Evolutionary conservation across 2,888 invertebrate genomes (phyloP).

Genomic region (Lydus trimaculatus): DNA sequence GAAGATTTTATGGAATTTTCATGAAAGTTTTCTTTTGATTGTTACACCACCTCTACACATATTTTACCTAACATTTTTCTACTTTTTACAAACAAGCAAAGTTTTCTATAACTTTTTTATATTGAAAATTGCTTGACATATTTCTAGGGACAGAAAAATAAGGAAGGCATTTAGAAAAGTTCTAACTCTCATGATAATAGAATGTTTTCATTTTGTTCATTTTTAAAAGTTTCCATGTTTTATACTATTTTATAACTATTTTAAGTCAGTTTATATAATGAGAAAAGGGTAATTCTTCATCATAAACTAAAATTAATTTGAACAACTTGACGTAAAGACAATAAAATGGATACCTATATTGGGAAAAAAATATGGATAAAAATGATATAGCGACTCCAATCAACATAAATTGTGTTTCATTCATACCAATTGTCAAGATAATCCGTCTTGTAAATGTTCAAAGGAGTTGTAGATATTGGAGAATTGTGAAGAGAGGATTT

Average conservation of each 20-base stretch:
- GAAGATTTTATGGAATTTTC: background rate
- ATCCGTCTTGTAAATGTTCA: too few species aligned
- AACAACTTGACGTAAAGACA: too few species aligned
- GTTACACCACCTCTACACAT: background rate
- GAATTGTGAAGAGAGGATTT: too few species aligned
- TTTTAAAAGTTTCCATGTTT: constrained; percentile 12
- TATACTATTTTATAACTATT: background rate
- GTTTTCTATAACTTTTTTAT: constrained; percentile 24
- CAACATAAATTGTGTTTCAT: too few species aligned
- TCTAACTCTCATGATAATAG: background rate
- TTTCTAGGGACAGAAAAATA: background rate
- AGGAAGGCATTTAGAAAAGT: background rate
- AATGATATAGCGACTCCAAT: too few species aligned
- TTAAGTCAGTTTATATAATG: background rate
- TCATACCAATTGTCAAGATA: too few species aligned
- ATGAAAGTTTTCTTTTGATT: background rate
- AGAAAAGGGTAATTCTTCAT: background rate
- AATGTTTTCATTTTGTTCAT: constrained; percentile 8
- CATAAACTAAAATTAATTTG: background rate
- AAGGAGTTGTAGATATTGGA: too few species aligned
- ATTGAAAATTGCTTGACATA: constrained; percentile 10
- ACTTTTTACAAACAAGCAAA: constrained; percentile 26
- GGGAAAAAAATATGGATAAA: too few species aligned
- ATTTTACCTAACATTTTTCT: background rate
- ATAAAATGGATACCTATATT: too few species aligned